Evolutionary conservation across 2,888 invertebrate species (phyloP).

Genomic region (Branchipolynoe longqiensis): DNA sequence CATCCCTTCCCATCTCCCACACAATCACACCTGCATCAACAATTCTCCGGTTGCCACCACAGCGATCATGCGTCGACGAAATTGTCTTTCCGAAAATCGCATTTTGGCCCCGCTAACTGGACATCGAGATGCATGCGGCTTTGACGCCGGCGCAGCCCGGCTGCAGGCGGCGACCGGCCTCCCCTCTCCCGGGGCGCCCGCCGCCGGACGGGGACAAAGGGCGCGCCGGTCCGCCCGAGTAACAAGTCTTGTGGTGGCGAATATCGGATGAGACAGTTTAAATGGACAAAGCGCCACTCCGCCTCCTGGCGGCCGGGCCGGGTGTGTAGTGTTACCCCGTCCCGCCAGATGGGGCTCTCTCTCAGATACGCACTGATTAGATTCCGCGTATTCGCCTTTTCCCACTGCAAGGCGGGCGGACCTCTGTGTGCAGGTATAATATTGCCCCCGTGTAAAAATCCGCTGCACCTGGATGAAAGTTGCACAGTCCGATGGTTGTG

Average conservation of each 20-base stretch:
- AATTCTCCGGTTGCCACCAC: neutral
- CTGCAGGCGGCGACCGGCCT: neutral
- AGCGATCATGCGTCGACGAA: slow-evolving; percentile 43
- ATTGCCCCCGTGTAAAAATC: too few relatives aligned
- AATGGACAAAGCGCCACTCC: slow-evolving; percentile 55
- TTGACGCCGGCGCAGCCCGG: slow-evolving; percentile 17
- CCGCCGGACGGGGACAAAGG: too few relatives aligned
- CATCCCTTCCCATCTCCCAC: neutral
- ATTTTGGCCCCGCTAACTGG: slow-evolving; percentile 11
- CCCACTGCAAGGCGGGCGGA: neutral
- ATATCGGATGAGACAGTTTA: slow-evolving; percentile 54
- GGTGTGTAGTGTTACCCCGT: slow-evolving; percentile 38
- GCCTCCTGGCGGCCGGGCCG: slow-evolving; percentile 1
- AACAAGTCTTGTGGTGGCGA: neutral
- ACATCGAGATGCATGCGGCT: slow-evolving; percentile 46
- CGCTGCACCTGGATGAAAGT: too few relatives aligned
- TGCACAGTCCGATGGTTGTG: too few relatives aligned
- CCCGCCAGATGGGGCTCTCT: slow-evolving; percentile 33
- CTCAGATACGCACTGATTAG: slow-evolving; percentile 4
- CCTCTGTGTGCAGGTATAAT: too few relatives aligned
- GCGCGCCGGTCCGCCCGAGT: too few relatives aligned
- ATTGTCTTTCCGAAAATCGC: slow-evolving; percentile 47
- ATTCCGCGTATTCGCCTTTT: neutral
- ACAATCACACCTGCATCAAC: slow-evolving; percentile 13
- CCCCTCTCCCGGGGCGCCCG: neutral